Percentiles rank a stretch among this genome's conserved stretches.
These are phyloP conservation scores for Poecilia picta DNA, from an alignment of 2,797 vertebrate genomes.

Conservation along the genomic window DNA sequence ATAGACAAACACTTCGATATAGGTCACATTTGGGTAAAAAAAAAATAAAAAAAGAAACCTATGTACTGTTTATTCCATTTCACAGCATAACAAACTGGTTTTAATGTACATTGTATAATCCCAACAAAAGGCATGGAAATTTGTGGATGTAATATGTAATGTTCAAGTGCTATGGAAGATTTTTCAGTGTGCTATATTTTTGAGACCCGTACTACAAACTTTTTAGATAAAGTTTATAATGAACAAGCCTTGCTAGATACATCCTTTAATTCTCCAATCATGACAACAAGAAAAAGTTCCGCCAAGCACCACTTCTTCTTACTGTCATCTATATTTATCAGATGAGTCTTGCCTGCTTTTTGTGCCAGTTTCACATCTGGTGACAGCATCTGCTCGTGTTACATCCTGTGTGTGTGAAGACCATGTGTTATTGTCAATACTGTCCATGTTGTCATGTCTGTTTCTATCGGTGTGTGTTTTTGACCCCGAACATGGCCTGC, in stretches of 20 bases:
- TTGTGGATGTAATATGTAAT: background rate
- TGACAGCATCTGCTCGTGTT: slow-evolving; percentile 60
- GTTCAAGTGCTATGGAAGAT: background rate
- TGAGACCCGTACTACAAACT: too few species aligned
- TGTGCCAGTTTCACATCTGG: slow-evolving; percentile 56
- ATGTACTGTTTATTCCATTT: background rate
- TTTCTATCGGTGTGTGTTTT: slow-evolving; percentile 34
- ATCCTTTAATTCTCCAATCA: background rate
- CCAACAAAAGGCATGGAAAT: background rate
- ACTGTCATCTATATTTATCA: slow-evolving; percentile 36
- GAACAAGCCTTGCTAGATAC: background rate
- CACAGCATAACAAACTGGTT: background rate
- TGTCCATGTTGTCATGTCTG: slow-evolving; percentile 32
- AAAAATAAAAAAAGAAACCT: too few species aligned
- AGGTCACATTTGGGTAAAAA: too few species aligned
- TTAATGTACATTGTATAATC: background rate
- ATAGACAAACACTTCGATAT: too few species aligned
- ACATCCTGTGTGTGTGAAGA: slow-evolving; percentile 9
- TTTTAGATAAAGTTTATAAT: background rate
- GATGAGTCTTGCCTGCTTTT: slow-evolving; percentile 32
- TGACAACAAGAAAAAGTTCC: background rate
- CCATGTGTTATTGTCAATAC: slow-evolving; percentile 27
- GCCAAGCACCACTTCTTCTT: background rate
- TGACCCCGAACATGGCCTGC: slow-evolving; percentile 53
- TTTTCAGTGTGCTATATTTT: background rate